Percentiles rank a stretch among this genome's conserved stretches.
phyloP scores from a whole-genome alignment of 1,140 invertebrate species.

The Diabrotica undecimpunctata region DNA sequence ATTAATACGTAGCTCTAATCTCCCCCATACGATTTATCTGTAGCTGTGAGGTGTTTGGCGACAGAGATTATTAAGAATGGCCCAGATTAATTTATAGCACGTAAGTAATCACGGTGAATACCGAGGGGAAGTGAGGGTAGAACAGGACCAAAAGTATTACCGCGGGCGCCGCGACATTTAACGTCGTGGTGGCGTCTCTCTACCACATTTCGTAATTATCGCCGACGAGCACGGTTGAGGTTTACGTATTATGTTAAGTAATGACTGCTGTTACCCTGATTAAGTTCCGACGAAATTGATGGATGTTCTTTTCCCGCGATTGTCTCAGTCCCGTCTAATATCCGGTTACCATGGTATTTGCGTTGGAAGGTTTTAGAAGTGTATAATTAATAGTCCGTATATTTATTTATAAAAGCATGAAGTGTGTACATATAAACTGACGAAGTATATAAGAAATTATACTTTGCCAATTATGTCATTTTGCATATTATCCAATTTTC shows the following conservation, averaged over 20 bases:
- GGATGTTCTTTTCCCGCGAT: background rate
- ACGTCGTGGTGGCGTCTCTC: background rate
- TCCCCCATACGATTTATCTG: no score
- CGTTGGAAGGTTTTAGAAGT: no score
- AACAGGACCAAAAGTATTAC: background rate
- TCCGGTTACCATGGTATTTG: no score
- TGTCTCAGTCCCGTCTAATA: no score
- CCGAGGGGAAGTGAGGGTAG: background rate
- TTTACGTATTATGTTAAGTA: background rate
- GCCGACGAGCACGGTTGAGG: background rate
- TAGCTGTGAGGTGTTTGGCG: background rate
- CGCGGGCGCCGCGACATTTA: constrained; percentile 1
- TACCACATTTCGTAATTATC: background rate
- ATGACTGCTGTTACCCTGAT: background rate
- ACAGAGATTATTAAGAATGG: background rate
- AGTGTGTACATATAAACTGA: no score
- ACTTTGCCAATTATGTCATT: no score
- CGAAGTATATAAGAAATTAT: no score
- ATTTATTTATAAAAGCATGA: no score
- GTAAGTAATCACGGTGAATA: background rate
- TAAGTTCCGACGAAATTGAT: background rate
- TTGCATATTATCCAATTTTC: no score
- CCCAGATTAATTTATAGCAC: background rate
- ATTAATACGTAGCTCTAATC: no score
- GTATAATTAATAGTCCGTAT: no score